These are phyloP conservation scores for Berghia stephanieae DNA, from an alignment of 1,140 invertebrate species.

Conservation along the genomic window DNA sequence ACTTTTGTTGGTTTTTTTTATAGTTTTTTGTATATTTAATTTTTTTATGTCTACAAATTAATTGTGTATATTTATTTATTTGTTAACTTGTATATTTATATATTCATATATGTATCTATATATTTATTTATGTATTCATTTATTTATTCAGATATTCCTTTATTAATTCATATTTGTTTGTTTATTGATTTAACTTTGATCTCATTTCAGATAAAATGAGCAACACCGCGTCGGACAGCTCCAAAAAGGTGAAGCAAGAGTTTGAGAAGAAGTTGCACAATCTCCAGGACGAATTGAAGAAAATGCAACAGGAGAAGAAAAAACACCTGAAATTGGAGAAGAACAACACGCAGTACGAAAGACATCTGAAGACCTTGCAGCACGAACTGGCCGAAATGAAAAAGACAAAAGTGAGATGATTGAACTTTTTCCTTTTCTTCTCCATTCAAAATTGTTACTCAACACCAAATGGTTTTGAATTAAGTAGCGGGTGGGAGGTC, in stretches of 20 bases:
- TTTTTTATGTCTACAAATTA: background rate
- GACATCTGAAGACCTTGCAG: conserved; percentile 80
- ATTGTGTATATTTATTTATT: background rate
- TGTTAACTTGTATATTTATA: background rate
- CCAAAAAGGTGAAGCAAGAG: conserved; percentile 87
- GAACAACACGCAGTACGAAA: conserved; percentile 84
- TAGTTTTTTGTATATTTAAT: background rate
- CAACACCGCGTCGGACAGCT: conserved; percentile 73
- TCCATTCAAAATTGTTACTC: background rate
- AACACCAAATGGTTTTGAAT: too few relatives aligned
- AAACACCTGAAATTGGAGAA: conserved; percentile 87
- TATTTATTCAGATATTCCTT: too few relatives aligned
- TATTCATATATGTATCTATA: too few relatives aligned
- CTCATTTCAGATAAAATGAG: conserved; percentile 20
- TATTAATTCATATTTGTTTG: too few relatives aligned
- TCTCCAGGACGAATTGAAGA: conserved; percentile 88
- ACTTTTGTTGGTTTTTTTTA: background rate
- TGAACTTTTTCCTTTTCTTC: background rate
- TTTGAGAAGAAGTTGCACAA: conserved; percentile 86
- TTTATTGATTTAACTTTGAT: too few relatives aligned
- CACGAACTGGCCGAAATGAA: conserved; percentile 90
- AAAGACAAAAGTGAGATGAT: conserved; percentile 75
- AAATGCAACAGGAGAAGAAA: conserved; percentile 86
- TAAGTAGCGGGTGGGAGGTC: too few relatives aligned
- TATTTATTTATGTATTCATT: too few relatives aligned